Evolutionary conservation across 2,113 vertebrate genomes (phyloP).

Genomic region (Dipodomys ordii): DNA sequence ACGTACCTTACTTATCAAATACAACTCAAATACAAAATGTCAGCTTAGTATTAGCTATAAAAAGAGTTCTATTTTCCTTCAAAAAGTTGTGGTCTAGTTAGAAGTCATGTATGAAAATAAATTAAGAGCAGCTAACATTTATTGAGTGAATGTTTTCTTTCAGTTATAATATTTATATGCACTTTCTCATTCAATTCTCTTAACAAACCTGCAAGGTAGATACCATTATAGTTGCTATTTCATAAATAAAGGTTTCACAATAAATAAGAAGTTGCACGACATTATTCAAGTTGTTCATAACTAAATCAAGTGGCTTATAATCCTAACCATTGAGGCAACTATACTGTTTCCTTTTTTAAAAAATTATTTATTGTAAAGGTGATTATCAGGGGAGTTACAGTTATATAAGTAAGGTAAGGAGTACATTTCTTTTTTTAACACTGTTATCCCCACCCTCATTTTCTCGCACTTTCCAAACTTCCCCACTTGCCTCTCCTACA

Average conservation of each 20-base stretch:
- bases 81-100: not conserved
- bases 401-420: no score
- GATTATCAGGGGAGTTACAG: no score
- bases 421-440: no score
- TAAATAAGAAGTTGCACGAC: not conserved
- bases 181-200: not conserved
- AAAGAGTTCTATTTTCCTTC: not conserved
- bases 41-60: not conserved
- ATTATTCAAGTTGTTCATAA: not conserved
- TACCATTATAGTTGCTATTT: not conserved
- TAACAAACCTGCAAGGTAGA: not conserved
- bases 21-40: constrained; percentile 13
- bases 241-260: not conserved
- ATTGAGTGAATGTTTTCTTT: not conserved
- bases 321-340: not conserved
- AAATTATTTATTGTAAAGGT: no score
- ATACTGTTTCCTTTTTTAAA: no score
- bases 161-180: not conserved
- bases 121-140: constrained; percentile 14
- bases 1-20: not conserved
- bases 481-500: no score
- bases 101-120: not conserved
- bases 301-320: not conserved
- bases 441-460: no score
- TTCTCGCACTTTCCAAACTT: no score